Evolutionary conservation across 2,113 vertebrate genomes (phyloP).

Genomic region (Oreocharis arfaki): DNA sequence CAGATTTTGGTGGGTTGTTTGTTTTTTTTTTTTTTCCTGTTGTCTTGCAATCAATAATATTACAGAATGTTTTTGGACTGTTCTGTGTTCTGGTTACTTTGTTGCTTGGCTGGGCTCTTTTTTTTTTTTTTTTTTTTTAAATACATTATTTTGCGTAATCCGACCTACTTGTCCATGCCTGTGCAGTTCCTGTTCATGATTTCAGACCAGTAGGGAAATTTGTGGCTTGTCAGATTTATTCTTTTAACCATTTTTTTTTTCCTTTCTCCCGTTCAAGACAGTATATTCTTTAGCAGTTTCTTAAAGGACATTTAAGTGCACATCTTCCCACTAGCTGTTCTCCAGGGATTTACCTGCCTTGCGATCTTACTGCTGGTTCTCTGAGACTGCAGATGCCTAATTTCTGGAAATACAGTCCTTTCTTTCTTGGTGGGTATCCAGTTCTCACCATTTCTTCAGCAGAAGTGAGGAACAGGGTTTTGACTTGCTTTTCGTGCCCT

Average conservation of each 20-base stretch:
- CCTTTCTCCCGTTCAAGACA: neutral
- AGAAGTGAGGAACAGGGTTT: neutral
- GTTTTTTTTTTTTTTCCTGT: no score
- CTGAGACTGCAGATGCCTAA: neutral
- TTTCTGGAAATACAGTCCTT: neutral
- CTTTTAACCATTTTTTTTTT: neutral
- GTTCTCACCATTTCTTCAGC: neutral
- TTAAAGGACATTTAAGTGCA: neutral
- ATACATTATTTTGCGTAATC: neutral
- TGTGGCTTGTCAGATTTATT: neutral
- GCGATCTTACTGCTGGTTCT: neutral
- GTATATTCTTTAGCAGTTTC: neutral
- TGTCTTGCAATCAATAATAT: neutral
- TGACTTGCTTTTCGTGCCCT: neutral
- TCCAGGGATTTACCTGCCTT: neutral
- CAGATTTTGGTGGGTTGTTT: neutral
- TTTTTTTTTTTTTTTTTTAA: neutral
- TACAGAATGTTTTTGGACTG: neutral
- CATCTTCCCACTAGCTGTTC: neutral
- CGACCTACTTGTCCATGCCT: neutral
- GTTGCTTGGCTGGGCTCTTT: neutral
- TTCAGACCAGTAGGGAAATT: neutral
- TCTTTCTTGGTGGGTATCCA: neutral
- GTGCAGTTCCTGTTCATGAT: neutral
- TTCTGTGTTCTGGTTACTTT: neutral